phyloP scores from a whole-genome alignment of 2,797 vertebrate species.

The Aulostomus chinensis region DNA sequence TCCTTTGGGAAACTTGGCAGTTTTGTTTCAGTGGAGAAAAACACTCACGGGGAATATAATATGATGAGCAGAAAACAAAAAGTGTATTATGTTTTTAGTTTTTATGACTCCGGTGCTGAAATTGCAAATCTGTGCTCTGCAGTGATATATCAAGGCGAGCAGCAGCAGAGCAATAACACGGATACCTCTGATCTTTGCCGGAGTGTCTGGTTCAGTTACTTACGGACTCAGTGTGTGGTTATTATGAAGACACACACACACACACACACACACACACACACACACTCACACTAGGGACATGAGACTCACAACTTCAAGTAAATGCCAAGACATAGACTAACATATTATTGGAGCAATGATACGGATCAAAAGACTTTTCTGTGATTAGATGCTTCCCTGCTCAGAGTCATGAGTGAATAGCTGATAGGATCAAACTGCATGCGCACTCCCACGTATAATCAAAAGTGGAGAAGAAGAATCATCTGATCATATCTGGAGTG shows the following conservation, averaged over 20 bases:
- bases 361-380: conserved; percentile 15
- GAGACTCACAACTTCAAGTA: conserved; percentile 9
- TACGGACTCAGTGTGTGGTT: conserved; percentile 16
- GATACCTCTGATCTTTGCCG: conserved; percentile 28
- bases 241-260: conserved; percentile 13
- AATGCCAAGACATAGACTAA: conserved; percentile 10
- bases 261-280: too few relatives aligned
- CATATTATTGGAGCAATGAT: neutral
- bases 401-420: conserved; percentile 1
- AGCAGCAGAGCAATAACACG: conserved; percentile 26
- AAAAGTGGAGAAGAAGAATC: conserved; percentile 10
- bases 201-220: conserved; percentile 16
- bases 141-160: conserved; percentile 29
- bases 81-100: conserved; percentile 50
- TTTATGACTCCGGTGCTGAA: conserved; percentile 54
- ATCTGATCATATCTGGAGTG: conserved; percentile 44
- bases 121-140: conserved; percentile 28
- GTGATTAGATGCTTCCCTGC: neutral
- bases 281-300: too few relatives aligned
- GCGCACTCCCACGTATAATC: too few relatives aligned
- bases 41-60: conserved; percentile 36
- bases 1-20: conserved; percentile 23
- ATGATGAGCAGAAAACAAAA: conserved; percentile 44
- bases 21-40: conserved; percentile 44
- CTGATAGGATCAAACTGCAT: neutral